A percentile compares a stretch with the other conserved stretches of the same genome.
phyloP scores from a whole-genome alignment of 2,113 vertebrate genomes.

The Sinocyclocheilus anophthalmus region DNA sequence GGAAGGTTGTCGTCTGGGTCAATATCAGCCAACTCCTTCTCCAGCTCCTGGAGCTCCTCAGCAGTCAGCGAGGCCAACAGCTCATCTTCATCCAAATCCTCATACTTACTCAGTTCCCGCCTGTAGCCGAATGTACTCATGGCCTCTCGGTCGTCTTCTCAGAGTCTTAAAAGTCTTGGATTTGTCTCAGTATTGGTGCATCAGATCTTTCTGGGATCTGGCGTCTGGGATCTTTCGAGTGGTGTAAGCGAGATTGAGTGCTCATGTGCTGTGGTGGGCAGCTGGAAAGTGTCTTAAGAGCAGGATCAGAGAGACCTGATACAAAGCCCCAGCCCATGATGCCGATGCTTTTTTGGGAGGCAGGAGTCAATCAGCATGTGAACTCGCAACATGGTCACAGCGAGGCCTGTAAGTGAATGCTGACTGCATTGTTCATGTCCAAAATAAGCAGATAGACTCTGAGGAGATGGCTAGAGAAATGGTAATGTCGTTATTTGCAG shows the following conservation, averaged over 20 bases:
- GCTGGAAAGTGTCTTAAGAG: slow-evolving; percentile 84
- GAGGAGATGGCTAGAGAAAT: slow-evolving; percentile 28
- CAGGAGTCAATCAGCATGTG: slow-evolving; percentile 89
- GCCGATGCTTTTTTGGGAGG: slow-evolving; percentile 90
- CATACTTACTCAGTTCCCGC: slow-evolving; percentile 95
- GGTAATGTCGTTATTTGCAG: background rate
- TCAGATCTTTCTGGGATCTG: background rate
- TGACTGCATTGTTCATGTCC: slow-evolving; percentile 74
- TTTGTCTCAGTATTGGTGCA: slow-evolving; percentile 4
- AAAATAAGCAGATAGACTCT: slow-evolving; percentile 79
- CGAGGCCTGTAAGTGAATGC: slow-evolving; percentile 73
- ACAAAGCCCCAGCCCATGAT: slow-evolving; percentile 86
- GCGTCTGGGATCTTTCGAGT: background rate
- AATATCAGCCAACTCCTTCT: slow-evolving; percentile 91
- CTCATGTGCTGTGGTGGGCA: slow-evolving; percentile 78
- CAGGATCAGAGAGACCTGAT: slow-evolving; percentile 73
- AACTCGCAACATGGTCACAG: slow-evolving; percentile 81
- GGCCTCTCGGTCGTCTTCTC: slow-evolving; percentile 51
- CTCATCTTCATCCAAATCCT: slow-evolving; percentile 96
- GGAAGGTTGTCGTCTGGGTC: slow-evolving; percentile 91
- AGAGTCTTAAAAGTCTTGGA: background rate
- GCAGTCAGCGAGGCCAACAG: slow-evolving; percentile 90
- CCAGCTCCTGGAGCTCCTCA: slow-evolving; percentile 92
- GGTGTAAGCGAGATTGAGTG: slow-evolving; percentile 33
- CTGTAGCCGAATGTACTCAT: slow-evolving; percentile 96